A percentile compares a stretch with the other conserved stretches of the same genome.
Conservation (phyloP, 2,113 vertebrate species). For the Rhegmatorhina hoffmannsi region DNA sequence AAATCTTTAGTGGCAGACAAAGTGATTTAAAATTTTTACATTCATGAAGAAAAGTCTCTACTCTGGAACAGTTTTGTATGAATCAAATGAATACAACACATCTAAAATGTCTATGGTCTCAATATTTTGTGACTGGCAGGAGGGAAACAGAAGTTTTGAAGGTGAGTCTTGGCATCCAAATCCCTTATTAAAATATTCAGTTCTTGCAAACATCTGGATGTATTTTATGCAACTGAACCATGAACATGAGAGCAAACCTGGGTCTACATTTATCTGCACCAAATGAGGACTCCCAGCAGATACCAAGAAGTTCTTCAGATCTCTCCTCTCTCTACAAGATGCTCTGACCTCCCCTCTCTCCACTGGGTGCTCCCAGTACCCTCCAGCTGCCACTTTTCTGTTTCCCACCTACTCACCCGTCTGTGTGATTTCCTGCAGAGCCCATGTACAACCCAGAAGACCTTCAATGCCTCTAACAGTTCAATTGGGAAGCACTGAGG, state of each 20-base stretch:
- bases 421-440: neutral
- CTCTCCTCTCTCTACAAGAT: neutral
- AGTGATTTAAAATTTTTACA: neutral
- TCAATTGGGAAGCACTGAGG: neutral
- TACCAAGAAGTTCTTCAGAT: neutral
- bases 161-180: neutral
- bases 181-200: neutral
- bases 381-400: neutral
- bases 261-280: neutral
- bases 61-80: neutral
- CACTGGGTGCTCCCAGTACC: neutral
- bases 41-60: neutral
- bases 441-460: neutral
- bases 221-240: neutral
- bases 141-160: neutral
- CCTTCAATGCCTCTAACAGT: neutral
- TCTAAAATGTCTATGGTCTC: neutral
- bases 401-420: neutral
- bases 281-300: neutral
- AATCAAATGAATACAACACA: neutral
- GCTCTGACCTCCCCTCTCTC: neutral
- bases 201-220: neutral
- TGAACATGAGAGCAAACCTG: fast-evolving
- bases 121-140: neutral
- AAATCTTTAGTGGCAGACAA: slow-evolving; percentile 4